Conservation (phyloP, 2,113 vertebrate species). For the Lycocorax pyrrhopterus region DNA sequence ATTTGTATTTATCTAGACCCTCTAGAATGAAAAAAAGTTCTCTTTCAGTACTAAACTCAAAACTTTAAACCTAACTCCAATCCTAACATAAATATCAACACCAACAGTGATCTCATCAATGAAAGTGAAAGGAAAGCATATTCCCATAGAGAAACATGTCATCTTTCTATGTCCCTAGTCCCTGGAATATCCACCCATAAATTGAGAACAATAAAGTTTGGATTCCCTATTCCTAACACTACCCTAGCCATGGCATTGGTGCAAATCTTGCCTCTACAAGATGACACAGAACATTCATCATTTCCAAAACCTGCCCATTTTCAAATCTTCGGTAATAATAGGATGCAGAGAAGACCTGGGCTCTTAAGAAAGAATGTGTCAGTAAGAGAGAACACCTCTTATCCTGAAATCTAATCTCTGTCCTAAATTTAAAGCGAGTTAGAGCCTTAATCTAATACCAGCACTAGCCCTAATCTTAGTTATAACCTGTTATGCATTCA, state of each 20-base stretch:
- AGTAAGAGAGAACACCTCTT: background rate
- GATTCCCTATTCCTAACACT: background rate
- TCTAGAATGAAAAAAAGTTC: background rate
- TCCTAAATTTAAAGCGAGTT: background rate
- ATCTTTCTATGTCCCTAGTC: background rate
- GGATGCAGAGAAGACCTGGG: background rate
- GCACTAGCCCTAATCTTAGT: background rate
- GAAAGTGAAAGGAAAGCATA: background rate
- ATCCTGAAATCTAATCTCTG: background rate
- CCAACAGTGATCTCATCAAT: background rate
- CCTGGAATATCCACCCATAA: background rate
- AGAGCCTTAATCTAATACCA: background rate
- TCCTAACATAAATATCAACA: background rate
- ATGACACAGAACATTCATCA: background rate
- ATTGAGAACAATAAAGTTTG: background rate
- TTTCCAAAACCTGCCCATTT: background rate
- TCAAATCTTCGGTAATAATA: background rate
- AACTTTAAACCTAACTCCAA: background rate
- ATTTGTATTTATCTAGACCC: background rate
- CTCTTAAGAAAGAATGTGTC: background rate
- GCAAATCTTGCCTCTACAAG: background rate
- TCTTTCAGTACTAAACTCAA: background rate
- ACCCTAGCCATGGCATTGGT: background rate
- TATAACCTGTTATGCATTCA: background rate
- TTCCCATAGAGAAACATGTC: rapidly evolving